Conservation (phyloP, 2,888 invertebrate species). For the Dryobotodes eremita region DNA sequence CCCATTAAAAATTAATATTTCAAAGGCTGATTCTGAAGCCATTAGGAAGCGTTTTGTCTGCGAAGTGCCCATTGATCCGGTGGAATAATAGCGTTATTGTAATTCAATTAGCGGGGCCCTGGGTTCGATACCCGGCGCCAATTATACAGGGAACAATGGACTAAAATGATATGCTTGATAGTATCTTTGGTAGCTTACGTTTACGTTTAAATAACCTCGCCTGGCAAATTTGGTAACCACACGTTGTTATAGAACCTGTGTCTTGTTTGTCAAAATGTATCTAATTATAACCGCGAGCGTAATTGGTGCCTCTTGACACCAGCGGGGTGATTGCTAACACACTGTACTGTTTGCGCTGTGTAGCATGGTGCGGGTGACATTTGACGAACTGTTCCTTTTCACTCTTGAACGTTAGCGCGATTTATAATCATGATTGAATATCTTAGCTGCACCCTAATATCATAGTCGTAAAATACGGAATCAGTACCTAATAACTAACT, state of each 20-base stretch:
- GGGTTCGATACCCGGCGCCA: conserved; percentile 72
- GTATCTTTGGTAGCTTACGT: conserved; percentile 38
- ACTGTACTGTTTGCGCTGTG: no score
- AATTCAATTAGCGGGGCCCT: conserved; percentile 72
- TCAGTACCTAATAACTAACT: no score
- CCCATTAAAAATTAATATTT: conserved; percentile 61
- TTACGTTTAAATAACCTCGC: conserved; percentile 21
- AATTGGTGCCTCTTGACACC: not conserved
- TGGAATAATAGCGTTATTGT: conserved; percentile 75
- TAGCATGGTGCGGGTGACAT: no score
- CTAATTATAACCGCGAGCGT: not conserved
- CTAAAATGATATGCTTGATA: conserved; percentile 67
- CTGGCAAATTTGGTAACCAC: conserved; percentile 34
- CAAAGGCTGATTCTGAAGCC: conserved; percentile 49
- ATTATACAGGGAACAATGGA: conserved; percentile 73
- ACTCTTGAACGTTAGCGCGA: no score
- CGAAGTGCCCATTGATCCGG: conserved; percentile 62
- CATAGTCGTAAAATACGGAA: no score
- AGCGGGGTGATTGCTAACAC: not conserved
- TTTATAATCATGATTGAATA: no score
- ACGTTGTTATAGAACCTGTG: not conserved
- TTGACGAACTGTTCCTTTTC: no score
- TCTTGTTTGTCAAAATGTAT: not conserved
- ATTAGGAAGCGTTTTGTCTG: conserved; percentile 66
- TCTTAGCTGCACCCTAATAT: no score